These are phyloP conservation scores for Megalops cyprinoides DNA, from an alignment of 2,797 vertebrate genomes.

Conservation along the genomic window DNA sequence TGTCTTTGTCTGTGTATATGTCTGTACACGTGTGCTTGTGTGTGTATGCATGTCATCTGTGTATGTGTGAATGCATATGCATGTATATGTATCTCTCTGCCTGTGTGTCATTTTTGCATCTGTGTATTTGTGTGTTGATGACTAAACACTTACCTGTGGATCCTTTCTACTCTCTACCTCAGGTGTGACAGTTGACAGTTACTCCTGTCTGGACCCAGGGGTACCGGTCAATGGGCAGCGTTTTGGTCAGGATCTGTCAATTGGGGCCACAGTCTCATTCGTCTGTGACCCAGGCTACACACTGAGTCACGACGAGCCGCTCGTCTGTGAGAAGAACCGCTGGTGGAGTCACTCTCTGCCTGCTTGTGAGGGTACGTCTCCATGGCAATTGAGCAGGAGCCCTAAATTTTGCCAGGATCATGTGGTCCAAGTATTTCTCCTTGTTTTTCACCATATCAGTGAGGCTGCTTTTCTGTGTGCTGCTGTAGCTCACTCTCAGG, in stretches of 20 bases:
- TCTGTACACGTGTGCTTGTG: no score
- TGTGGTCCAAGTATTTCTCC: no score
- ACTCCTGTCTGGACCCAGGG: constrained; percentile 95
- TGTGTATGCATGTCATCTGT: no score
- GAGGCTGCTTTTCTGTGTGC: no score
- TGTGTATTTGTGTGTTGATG: background rate
- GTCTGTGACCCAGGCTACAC: constrained; percentile 94
- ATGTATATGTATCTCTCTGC: no score
- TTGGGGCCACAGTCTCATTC: constrained; percentile 95
- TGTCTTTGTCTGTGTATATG: background rate
- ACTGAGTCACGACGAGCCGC: constrained; percentile 92
- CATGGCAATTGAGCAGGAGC: no score
- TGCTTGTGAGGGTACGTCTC: constrained; percentile 89
- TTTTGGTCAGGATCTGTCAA: constrained; percentile 96
- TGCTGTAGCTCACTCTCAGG: no score
- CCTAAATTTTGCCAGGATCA: constrained; percentile 1
- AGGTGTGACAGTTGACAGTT: constrained; percentile 96
- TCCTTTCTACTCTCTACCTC: background rate
- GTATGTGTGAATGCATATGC: no score
- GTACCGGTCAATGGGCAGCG: constrained; percentile 94
- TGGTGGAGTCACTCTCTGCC: constrained; percentile 98
- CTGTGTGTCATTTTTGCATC: no score
- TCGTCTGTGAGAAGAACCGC: constrained; percentile 97
- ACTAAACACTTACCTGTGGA: background rate
- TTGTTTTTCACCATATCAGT: no score